Percentiles rank a stretch among this genome's conserved stretches.
Conservation (phyloP, 2,113 vertebrate species). For the Probosciger aterrimus region DNA sequence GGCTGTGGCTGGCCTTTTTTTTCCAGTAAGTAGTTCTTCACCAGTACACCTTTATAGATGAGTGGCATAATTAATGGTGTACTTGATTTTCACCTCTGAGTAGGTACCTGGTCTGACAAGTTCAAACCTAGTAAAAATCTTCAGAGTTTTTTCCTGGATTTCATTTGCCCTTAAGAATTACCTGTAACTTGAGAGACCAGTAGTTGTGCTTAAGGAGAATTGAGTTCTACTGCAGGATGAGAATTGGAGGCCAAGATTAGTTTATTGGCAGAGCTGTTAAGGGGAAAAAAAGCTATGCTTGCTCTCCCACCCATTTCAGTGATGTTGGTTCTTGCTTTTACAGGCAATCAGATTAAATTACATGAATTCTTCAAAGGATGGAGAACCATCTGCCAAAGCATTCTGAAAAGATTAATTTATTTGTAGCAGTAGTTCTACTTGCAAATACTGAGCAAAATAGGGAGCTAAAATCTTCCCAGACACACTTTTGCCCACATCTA, state of each 20-base stretch:
- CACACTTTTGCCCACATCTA: not conserved
- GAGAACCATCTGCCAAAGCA: constrained; percentile 28
- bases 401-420: constrained; percentile 29
- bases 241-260: not conserved
- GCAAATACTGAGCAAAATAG: not conserved
- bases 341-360: constrained; percentile 15
- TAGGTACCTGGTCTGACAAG: not conserved
- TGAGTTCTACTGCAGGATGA: not conserved
- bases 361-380: not conserved
- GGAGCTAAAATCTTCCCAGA: not conserved
- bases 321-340: not conserved
- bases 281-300: not conserved
- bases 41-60: not conserved
- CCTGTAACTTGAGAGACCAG: not conserved
- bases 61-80: not conserved
- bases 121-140: not conserved
- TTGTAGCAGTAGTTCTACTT: constrained; percentile 13
- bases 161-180: not conserved
- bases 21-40: not conserved
- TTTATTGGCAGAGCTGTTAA: not conserved
- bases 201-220: not conserved
- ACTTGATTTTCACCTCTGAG: not conserved
- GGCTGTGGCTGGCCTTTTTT: not conserved
- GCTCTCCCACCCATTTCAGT: not conserved
- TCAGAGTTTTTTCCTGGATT: not conserved